A percentile compares a stretch with the other conserved stretches of the same genome.
phyloP scores from a whole-genome alignment of 1,140 invertebrate genomes.

The Aphaenogaster rudis region DNA sequence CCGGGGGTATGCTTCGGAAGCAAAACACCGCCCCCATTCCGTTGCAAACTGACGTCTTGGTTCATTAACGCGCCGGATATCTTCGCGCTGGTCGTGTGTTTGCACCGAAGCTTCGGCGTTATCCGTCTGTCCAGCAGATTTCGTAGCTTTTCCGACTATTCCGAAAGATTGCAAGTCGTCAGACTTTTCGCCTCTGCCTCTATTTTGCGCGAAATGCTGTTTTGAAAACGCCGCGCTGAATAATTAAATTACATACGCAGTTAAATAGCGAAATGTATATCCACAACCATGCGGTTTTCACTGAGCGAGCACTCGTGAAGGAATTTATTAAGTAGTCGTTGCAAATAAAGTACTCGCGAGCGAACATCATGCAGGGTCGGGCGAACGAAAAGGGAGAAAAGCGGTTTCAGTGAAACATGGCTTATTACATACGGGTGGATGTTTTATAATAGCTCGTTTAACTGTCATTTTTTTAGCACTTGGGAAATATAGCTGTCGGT shows the following conservation, averaged over 20 bases:
- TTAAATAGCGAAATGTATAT: constrained; percentile 29
- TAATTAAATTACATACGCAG: constrained; percentile 16
- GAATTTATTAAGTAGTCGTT: background rate
- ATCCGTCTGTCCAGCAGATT: background rate
- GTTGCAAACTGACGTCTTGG: constrained; percentile 39
- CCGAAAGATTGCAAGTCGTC: background rate
- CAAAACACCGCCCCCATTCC: constrained; percentile 45
- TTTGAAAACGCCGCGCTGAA: background rate
- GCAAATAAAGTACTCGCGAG: constrained; percentile 28
- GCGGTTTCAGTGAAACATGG: background rate
- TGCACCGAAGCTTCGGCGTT: background rate
- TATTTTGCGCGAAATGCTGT: background rate
- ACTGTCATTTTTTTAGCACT: background rate
- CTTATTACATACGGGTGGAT: constrained; percentile 9
- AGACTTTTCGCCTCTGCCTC: background rate
- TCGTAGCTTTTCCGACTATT: background rate
- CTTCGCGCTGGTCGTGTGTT: background rate
- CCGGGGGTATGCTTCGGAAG: constrained; percentile 19
- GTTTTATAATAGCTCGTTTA: constrained; percentile 23
- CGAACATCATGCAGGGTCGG: background rate
- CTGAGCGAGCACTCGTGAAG: background rate
- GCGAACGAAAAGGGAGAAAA: constrained; percentile 2
- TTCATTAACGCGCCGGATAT: constrained; percentile 50
- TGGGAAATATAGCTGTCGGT: constrained; percentile 9
- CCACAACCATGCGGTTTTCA: background rate